These are phyloP conservation scores for Xylota segnis DNA, from an alignment of 2,888 invertebrate species.

Conservation along the genomic window DNA sequence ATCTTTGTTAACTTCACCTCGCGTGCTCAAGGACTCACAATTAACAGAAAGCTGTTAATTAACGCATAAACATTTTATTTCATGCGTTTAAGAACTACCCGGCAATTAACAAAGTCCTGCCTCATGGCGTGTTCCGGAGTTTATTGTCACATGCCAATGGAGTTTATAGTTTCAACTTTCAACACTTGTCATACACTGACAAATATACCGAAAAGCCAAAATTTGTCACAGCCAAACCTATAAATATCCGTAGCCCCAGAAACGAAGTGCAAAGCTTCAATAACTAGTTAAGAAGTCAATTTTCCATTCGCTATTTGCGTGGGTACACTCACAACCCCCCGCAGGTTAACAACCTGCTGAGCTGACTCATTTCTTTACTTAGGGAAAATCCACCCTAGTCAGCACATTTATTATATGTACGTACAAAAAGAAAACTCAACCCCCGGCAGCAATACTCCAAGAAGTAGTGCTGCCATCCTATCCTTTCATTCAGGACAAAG, in stretches of 20 bases:
- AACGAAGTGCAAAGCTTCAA: neutral
- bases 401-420: slow-evolving; percentile 9
- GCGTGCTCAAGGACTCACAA: neutral
- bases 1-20: neutral
- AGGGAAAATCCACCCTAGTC: slow-evolving; percentile 33
- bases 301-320: slow-evolving; percentile 23
- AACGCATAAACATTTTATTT: neutral
- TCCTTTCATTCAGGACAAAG: slow-evolving; percentile 13
- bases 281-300: slow-evolving; percentile 10
- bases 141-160: neutral
- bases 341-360: slow-evolving; percentile 19
- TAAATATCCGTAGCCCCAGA: neutral
- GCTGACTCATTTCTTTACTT: slow-evolving; percentile 32
- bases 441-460: slow-evolving; percentile 24
- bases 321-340: slow-evolving; percentile 14
- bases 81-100: neutral
- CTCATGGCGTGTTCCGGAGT: neutral
- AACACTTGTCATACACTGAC: neutral
- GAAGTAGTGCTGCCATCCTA: slow-evolving; percentile 27
- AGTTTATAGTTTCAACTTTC: neutral
- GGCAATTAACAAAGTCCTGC: neutral
- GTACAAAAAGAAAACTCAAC: slow-evolving; percentile 13
- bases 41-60: neutral
- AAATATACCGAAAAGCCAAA: neutral
- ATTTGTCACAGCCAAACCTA: neutral